Conservation (phyloP, 1,140 invertebrate species). For the Sitophilus oryzae region DNA sequence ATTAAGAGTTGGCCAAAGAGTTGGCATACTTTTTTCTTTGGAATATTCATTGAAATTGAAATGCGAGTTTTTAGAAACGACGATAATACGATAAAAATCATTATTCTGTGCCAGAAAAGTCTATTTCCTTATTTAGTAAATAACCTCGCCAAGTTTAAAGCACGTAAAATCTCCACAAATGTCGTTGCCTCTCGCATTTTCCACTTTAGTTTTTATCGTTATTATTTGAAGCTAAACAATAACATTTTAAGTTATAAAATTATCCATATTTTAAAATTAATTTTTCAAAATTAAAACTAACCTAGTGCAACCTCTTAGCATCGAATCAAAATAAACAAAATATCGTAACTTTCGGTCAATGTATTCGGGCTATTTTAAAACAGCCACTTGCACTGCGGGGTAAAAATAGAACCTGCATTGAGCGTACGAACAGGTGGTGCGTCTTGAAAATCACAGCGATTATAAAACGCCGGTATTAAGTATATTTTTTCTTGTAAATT, state of each 20-base stretch:
- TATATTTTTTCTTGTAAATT: too few species aligned
- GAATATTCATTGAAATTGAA: conserved; percentile 18
- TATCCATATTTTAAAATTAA: conserved; percentile 1
- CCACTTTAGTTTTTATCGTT: too few species aligned
- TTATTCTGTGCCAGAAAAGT: not conserved
- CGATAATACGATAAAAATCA: conserved; percentile 8
- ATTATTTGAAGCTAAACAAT: not conserved
- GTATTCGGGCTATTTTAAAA: conserved; percentile 16
- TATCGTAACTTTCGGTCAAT: not conserved
- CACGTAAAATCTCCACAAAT: not conserved
- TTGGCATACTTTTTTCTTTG: conserved; percentile 25
- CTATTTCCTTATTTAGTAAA: conserved; percentile 15
- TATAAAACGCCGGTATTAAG: conserved; percentile 13
- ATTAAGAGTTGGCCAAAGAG: conserved; percentile 7
- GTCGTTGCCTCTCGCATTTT: too few species aligned
- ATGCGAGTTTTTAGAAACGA: conserved; percentile 12
- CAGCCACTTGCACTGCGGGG: conserved; percentile 29
- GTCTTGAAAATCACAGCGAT: conserved; percentile 7
- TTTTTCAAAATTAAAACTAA: not conserved
- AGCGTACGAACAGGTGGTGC: conserved; percentile 16
- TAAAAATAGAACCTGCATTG: conserved; percentile 26
- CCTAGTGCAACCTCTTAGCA: conserved; percentile 2
- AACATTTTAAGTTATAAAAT: not conserved
- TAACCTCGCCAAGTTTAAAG: not conserved
- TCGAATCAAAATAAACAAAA: not conserved